Evolutionary conservation across 2,888 invertebrate genomes (phyloP).

Genomic region (Villa cingulata): DNA sequence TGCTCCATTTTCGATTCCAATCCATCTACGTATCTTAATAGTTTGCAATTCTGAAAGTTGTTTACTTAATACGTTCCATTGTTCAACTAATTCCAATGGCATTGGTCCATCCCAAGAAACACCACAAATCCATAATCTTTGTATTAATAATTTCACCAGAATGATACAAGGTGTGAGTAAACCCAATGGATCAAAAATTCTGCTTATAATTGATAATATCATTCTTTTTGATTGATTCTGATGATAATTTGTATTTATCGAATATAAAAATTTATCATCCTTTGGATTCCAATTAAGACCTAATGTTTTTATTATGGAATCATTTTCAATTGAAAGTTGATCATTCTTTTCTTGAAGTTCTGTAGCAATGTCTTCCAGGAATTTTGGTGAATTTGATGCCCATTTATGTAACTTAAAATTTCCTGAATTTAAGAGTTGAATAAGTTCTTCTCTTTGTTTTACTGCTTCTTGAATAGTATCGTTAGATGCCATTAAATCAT

Average conservation of each 20-base stretch:
- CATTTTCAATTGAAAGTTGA: not conserved
- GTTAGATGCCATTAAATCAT: not conserved
- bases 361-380: not conserved
- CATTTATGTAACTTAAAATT: not conserved
- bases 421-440: not conserved
- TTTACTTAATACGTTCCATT: not conserved
- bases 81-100: not conserved
- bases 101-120: conserved; percentile 1
- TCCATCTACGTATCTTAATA: not conserved
- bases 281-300: not conserved
- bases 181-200: conserved; percentile 7
- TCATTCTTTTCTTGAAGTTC: not conserved
- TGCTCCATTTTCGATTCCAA: not conserved
- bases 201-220: not conserved
- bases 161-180: conserved; percentile 4
- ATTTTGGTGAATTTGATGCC: not conserved
- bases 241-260: not conserved
- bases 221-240: not conserved
- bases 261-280: not conserved
- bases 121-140: conserved; percentile 1
- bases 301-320: not conserved
- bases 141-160: conserved; percentile 2
- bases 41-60: not conserved
- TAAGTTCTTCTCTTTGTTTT: not conserved
- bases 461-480: not conserved